Conservation (phyloP, 2,888 invertebrate species). For the Diploptera punctata region DNA sequence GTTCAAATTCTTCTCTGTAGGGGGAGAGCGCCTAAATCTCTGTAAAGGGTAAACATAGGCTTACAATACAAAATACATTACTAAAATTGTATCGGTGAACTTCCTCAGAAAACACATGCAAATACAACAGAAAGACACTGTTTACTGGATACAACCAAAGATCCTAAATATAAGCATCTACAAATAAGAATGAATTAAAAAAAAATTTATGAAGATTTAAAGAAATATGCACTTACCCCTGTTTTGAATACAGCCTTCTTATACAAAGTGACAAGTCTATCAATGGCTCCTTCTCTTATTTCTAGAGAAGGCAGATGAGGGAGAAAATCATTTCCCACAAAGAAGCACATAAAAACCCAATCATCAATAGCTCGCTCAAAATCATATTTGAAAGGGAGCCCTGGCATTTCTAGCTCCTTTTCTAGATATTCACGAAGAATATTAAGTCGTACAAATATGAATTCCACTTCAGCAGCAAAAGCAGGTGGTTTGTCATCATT, state of each 20-base stretch:
- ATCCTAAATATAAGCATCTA: neutral
- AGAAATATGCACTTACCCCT: slow-evolving; percentile 65
- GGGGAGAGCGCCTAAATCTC: no score
- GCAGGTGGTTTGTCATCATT: slow-evolving; percentile 63
- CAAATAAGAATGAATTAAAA: neutral
- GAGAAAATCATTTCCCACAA: slow-evolving; percentile 98
- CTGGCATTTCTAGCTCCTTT: slow-evolving; percentile 87
- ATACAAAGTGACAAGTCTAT: slow-evolving; percentile 89
- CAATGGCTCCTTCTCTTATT: slow-evolving; percentile 96
- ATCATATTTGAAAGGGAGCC: slow-evolving; percentile 92
- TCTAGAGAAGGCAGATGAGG: slow-evolving; percentile 98
- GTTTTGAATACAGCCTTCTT: slow-evolving; percentile 94
- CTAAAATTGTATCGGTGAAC: no score
- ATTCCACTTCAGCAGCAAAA: slow-evolving; percentile 79
- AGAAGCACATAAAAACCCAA: slow-evolving; percentile 99
- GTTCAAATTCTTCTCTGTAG: no score
- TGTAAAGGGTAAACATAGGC: no score
- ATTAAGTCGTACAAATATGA: slow-evolving; percentile 91
- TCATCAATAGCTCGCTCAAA: slow-evolving; percentile 96
- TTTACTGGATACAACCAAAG: no score
- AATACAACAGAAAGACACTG: no score
- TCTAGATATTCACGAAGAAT: slow-evolving; percentile 94
- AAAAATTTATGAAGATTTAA: neutral
- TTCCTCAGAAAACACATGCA: no score
- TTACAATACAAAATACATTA: no score